These are phyloP conservation scores for Callionymus lyra DNA, from an alignment of 2,113 vertebrate species.

Conservation along the genomic window DNA sequence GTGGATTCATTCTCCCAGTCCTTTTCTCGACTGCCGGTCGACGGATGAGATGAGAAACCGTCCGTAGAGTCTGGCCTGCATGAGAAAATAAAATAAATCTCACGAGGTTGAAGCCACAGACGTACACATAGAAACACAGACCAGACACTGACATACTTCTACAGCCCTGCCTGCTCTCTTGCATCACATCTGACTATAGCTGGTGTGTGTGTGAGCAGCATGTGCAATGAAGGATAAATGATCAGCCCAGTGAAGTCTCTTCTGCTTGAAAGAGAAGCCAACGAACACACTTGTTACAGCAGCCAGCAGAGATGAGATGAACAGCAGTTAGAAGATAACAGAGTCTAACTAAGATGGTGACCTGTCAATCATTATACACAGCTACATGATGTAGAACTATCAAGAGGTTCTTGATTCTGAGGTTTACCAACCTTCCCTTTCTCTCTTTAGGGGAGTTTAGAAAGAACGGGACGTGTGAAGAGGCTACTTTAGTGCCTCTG, in stretches of 20 bases:
- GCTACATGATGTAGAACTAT: neutral
- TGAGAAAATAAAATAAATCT: neutral
- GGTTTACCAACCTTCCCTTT: slow-evolving; percentile 69
- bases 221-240: slow-evolving; percentile 8
- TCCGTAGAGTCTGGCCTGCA: slow-evolving; percentile 88
- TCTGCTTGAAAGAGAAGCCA: slow-evolving; percentile 17
- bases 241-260: slow-evolving; percentile 32
- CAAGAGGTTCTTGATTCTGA: neutral
- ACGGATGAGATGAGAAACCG: slow-evolving; percentile 84
- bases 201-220: slow-evolving; percentile 1
- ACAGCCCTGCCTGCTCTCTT: slow-evolving; percentile 26
- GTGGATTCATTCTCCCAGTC: slow-evolving; percentile 97
- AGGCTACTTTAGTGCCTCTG: slow-evolving; percentile 67
- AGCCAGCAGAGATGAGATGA: slow-evolving; percentile 18
- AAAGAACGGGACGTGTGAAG: slow-evolving; percentile 65
- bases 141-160: slow-evolving; percentile 35
- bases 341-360: no score
- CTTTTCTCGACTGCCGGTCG: slow-evolving; percentile 82
- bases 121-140: slow-evolving; percentile 26
- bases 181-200: slow-evolving; percentile 26
- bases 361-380: neutral
- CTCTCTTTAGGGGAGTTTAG: slow-evolving; percentile 68
- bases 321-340: neutral
- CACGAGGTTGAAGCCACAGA: slow-evolving; percentile 10
- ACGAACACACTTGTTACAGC: slow-evolving; percentile 22